Percentiles rank a stretch among this genome's conserved stretches.
These are phyloP conservation scores for Stictocephala bisonia DNA, from an alignment of 2,888 invertebrate genomes.

Conservation along the genomic window DNA sequence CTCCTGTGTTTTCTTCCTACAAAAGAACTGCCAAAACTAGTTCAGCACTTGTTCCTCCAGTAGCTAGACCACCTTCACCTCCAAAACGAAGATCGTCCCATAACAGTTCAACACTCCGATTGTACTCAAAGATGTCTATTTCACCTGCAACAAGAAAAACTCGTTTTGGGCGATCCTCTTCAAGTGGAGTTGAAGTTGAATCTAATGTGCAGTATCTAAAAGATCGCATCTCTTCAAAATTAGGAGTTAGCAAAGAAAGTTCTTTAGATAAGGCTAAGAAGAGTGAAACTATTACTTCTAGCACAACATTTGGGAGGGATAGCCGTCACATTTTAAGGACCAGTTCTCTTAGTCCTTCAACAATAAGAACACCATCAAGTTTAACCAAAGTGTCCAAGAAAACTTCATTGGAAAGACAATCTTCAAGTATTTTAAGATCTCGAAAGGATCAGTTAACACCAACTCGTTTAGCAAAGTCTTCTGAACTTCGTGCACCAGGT, in stretches of 20 bases:
- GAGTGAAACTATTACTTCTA: slow-evolving; percentile 14
- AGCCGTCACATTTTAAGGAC: slow-evolving; percentile 50
- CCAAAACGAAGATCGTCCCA: slow-evolving; percentile 82
- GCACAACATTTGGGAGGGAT: slow-evolving; percentile 30
- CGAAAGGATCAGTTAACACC: slow-evolving; percentile 35
- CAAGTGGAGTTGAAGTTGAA: slow-evolving; percentile 58
- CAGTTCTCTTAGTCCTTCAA: slow-evolving; percentile 54
- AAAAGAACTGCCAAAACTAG: slow-evolving; percentile 67
- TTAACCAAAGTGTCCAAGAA: slow-evolving; percentile 64
- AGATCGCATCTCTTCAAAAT: slow-evolving; percentile 72
- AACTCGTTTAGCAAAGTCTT: slow-evolving; percentile 64
- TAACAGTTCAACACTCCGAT: slow-evolving; percentile 75
- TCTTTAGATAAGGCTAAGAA: slow-evolving; percentile 5
- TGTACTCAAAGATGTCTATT: slow-evolving; percentile 66
- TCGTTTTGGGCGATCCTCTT: slow-evolving; percentile 58
- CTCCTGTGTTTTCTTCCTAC: slow-evolving; percentile 70
- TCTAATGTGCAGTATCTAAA: slow-evolving; percentile 72
- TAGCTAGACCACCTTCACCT: slow-evolving; percentile 74
- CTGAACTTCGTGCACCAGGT: slow-evolving; percentile 70
- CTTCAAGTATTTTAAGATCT: slow-evolving; percentile 46
- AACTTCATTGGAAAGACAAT: slow-evolving; percentile 60
- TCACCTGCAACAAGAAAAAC: slow-evolving; percentile 63
- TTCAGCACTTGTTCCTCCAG: slow-evolving; percentile 45
- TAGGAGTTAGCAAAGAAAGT: slow-evolving; percentile 58
- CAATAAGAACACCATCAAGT: slow-evolving; percentile 58